These are phyloP conservation scores for Phaonia tiefii DNA, from an alignment of 2,888 invertebrate genomes.

Conservation along the genomic window DNA sequence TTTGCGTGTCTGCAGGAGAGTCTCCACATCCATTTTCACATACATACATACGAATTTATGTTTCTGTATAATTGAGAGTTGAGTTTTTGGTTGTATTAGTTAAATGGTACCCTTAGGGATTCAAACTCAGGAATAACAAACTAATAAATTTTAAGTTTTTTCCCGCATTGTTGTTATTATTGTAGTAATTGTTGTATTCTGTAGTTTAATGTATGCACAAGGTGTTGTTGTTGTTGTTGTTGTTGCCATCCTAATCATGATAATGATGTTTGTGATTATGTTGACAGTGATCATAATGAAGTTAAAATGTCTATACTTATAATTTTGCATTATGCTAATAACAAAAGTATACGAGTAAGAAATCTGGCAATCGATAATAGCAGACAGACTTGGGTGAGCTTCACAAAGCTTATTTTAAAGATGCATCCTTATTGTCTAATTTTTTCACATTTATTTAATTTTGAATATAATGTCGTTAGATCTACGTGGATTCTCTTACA, in stretches of 20 bases:
- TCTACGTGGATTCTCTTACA: too few species aligned
- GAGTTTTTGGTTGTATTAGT: conserved; percentile 40
- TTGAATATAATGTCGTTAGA: too few species aligned
- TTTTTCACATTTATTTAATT: too few species aligned
- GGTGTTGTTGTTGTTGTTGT: conserved; percentile 7
- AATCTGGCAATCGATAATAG: too few species aligned
- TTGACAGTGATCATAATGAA: conserved; percentile 8
- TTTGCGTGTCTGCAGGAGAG: not conserved
- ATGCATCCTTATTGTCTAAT: too few species aligned
- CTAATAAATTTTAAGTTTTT: conserved; percentile 65
- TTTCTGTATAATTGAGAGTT: conserved; percentile 14
- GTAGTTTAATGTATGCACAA: not conserved
- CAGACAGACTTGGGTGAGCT: too few species aligned
- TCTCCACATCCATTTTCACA: not conserved
- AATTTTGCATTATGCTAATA: conserved; percentile 17
- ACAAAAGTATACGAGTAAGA: too few species aligned
- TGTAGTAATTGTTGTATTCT: conserved; percentile 14
- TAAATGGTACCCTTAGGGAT: conserved; percentile 57
- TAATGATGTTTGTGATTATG: conserved; percentile 50
- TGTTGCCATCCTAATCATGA: conserved; percentile 46
- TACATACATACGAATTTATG: conserved; percentile 17
- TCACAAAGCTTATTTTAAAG: too few species aligned
- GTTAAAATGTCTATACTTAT: conserved; percentile 1
- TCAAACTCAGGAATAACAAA: conserved; percentile 57
- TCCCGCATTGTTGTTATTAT: conserved; percentile 11